phyloP scores from a whole-genome alignment of 2,888 invertebrate species.

The Pegoplata infirma region DNA sequence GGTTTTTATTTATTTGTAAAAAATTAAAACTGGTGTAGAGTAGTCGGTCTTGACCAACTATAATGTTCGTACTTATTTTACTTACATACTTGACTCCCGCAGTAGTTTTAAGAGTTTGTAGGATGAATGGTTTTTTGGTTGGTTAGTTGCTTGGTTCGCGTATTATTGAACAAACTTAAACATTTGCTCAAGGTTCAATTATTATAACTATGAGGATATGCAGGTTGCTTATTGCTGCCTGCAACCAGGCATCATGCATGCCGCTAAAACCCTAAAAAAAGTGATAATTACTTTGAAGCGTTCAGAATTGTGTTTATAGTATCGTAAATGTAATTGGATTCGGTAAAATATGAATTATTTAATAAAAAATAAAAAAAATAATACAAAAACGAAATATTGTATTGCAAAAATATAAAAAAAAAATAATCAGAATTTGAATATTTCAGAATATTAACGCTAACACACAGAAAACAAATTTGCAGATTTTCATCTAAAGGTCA shows the following conservation, averaged over 20 bases:
- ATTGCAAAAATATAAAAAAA: too few species aligned
- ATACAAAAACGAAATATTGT: neutral
- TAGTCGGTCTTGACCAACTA: too few species aligned
- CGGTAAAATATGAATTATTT: constrained; percentile 66
- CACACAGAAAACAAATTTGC: too few species aligned
- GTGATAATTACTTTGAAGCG: constrained; percentile 67
- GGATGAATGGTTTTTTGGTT: neutral
- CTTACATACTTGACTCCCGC: constrained; percentile 31
- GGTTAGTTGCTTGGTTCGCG: neutral
- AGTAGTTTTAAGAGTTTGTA: constrained; percentile 9
- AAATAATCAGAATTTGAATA: too few species aligned
- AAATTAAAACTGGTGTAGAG: too few species aligned
- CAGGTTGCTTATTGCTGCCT: neutral
- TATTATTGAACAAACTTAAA: neutral
- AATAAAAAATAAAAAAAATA: constrained; percentile 31
- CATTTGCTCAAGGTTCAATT: neutral
- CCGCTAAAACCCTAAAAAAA: constrained; percentile 22
- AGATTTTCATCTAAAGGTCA: too few species aligned
- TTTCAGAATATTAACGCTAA: too few species aligned
- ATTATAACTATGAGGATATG: too few species aligned
- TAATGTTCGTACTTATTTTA: too few species aligned
- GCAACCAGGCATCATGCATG: constrained; percentile 31
- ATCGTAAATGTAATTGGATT: constrained; percentile 76
- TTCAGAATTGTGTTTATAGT: constrained; percentile 72
- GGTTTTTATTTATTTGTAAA: too few species aligned